Percentiles rank a stretch among this genome's conserved stretches.
Conservation (phyloP, 2,797 vertebrate genomes). For the Platyrinchus mystaceus region DNA sequence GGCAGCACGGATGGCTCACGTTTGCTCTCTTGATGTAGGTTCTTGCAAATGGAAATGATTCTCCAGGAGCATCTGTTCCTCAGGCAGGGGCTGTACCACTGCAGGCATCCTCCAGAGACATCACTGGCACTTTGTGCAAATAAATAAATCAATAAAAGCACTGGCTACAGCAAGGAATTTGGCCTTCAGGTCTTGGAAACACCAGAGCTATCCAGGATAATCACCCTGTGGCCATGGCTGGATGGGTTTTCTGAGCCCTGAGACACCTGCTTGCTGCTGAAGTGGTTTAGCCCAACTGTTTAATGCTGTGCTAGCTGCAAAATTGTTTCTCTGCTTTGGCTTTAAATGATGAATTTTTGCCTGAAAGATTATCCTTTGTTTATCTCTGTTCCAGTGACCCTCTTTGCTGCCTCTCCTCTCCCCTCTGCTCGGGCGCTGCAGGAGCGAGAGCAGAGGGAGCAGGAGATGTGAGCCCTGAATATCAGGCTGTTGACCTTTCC, state of each 20-base stretch:
- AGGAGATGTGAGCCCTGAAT: neutral
- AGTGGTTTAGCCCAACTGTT: conserved; percentile 54
- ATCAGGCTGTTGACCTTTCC: neutral
- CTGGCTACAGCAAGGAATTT: neutral
- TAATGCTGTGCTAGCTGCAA: conserved; percentile 17
- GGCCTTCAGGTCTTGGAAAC: neutral
- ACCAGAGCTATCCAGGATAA: neutral
- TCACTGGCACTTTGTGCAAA: neutral
- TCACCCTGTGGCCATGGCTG: neutral
- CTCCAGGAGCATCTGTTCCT: conserved; percentile 23
- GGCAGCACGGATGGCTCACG: neutral
- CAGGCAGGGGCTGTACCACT: conserved; percentile 42
- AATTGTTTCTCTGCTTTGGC: conserved; percentile 36
- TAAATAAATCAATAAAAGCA: neutral
- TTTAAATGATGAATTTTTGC: conserved; percentile 52
- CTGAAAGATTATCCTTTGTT: conserved; percentile 53
- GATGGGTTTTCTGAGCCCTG: neutral
- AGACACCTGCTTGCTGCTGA: neutral
- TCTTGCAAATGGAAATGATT: conserved; percentile 11
- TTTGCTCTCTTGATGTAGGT: conserved; percentile 6
- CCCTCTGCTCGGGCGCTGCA: fast-evolving
- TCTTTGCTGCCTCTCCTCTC: conserved; percentile 2
- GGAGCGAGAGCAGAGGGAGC: neutral
- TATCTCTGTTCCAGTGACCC: conserved; percentile 35
- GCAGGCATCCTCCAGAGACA: conserved; percentile 1